phyloP scores from a whole-genome alignment of 2,113 vertebrate species.

The Agapornis roseicollis region DNA sequence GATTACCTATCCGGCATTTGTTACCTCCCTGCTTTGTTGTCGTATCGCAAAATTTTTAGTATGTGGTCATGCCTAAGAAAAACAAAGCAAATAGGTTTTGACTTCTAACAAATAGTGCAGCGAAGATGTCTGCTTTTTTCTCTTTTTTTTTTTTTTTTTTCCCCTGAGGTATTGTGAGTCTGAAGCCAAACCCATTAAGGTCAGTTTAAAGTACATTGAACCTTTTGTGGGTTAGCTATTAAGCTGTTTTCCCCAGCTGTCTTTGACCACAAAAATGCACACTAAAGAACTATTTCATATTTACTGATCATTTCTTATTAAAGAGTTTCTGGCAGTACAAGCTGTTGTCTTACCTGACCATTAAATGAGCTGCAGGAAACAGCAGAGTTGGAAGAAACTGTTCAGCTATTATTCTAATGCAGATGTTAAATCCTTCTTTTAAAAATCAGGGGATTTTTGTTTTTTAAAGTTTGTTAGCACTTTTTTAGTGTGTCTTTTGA shows the following conservation, averaged over 20 bases:
- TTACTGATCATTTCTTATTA: slow-evolving; percentile 5
- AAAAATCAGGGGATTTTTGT: background rate
- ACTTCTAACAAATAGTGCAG: background rate
- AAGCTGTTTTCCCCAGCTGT: background rate
- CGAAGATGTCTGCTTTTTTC: background rate
- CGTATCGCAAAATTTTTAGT: background rate
- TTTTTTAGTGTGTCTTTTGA: background rate
- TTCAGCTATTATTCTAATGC: background rate
- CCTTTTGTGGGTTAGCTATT: background rate
- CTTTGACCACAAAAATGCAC: background rate
- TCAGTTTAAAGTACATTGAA: background rate
- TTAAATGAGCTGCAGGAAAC: background rate
- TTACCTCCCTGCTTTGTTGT: background rate
- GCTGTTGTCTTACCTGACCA: background rate
- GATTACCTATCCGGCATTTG: background rate
- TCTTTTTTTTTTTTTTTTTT: background rate
- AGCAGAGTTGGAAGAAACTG: background rate
- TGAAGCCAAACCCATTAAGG: background rate
- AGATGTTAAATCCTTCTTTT: background rate
- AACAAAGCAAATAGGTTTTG: background rate
- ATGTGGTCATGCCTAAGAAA: background rate
- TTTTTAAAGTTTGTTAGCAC: background rate
- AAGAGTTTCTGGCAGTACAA: slow-evolving; percentile 14
- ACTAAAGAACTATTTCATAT: background rate
- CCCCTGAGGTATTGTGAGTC: background rate